Evolutionary conservation across 2,888 invertebrate species (phyloP), one percentile per base, ranked within the genome.

Genomic region (Synergus umbraculus): DNA sequence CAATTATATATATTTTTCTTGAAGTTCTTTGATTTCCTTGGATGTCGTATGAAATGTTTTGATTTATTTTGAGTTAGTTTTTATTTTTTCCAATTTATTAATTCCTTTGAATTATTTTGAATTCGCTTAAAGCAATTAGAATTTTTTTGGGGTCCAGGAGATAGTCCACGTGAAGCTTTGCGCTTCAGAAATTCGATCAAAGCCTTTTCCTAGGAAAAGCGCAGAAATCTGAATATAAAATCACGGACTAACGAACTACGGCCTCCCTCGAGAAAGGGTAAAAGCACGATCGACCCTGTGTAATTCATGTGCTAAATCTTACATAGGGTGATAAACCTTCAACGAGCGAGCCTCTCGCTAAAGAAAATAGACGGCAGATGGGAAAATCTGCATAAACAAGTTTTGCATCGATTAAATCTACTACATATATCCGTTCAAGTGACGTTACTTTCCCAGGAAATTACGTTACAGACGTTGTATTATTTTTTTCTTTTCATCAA

Each of bases 151-250:
- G 7, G 1, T n/a, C 12, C 10, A 12, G 46, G 12, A 54, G 54
- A n/a, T 54, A 4, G 46, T 46, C 29, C 69, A 37, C 3, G 54
- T 54, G 54, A 49, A 29, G 54, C 49, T 73, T 73, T 54, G 5
- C 37, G n/a, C 13, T 49, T 29, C 54, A 49, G 69, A 73, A 73
- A 73, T 54, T 54, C n/a, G 54, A 49, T 49, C 69, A 73, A 73
- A 73, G 69, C 37, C 69, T 49, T 73, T 60, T 73, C 37, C 49
- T 29, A n/a, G 54, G 49, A 64, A 76, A 64, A 43, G 46, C 43
- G 43, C 64, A 54, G 43, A 78, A 83, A 83, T 85, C 83, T 85
- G 83, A 86, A 86, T 86, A 84, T 85, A 86, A 86, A 86, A 85
- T 85, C 80, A 46, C 76, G 81, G 82, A 79, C 83, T 84, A 82